A percentile compares a stretch with the other conserved stretches of the same genome.
phyloP scores from a whole-genome alignment of 1,140 invertebrate species.

The Papilio xuthus region DNA sequence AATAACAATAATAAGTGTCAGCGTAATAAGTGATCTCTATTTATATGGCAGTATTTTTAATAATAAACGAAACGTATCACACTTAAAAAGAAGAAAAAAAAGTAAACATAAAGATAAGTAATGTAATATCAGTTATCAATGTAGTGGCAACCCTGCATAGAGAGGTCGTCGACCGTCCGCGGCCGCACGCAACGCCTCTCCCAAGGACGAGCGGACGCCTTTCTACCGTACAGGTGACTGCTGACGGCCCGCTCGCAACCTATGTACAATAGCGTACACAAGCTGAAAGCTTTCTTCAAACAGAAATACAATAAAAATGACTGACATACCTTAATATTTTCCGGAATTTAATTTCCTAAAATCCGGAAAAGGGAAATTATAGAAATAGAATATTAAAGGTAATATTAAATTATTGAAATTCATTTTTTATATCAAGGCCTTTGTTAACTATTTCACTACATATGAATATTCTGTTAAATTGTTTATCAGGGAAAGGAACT shows the following conservation, averaged over 20 bases:
- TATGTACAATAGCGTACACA: neutral
- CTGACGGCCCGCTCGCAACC: slow-evolving; percentile 1
- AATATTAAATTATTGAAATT: too few species aligned
- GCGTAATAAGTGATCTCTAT: too few species aligned
- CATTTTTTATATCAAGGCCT: neutral
- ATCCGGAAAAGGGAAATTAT: too few species aligned
- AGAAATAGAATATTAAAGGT: too few species aligned
- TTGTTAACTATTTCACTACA: too few species aligned
- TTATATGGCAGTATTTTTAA: neutral
- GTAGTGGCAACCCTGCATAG: neutral
- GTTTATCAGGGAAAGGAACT: neutral
- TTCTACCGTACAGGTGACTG: slow-evolving; percentile 33
- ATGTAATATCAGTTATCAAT: neutral
- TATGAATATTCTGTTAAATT: neutral
- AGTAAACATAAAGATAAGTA: neutral
- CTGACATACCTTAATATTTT: too few species aligned
- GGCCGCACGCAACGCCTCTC: slow-evolving; percentile 25
- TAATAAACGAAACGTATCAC: neutral
- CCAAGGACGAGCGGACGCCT: slow-evolving; percentile 30
- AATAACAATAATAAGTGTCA: too few species aligned
- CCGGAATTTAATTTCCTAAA: too few species aligned
- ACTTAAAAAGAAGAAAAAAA: neutral
- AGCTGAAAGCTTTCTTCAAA: slow-evolving; percentile 12
- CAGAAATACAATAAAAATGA: neutral
- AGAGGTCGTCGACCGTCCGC: slow-evolving; percentile 31